Conservation (phyloP, 2,888 invertebrate genomes). For the Xestia ashworthii region DNA sequence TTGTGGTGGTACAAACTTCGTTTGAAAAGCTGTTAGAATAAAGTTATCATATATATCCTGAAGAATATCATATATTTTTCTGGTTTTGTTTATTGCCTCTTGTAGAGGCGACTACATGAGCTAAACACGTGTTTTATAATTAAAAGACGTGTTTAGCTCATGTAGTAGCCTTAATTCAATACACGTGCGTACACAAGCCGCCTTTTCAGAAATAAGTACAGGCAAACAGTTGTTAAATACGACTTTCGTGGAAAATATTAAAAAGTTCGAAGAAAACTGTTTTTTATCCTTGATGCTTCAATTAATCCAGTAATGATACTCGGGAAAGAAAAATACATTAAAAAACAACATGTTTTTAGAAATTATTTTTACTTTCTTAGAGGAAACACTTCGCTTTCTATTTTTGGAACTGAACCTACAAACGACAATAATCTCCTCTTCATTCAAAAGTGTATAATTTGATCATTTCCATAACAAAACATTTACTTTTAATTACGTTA, state of each 20-base stretch:
- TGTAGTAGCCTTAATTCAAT: background rate
- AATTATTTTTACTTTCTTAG: background rate
- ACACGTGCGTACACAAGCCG: background rate
- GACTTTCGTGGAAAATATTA: background rate
- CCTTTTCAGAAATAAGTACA: background rate
- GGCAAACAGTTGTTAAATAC: background rate
- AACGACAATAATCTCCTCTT: too few relatives aligned
- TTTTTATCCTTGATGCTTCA: background rate
- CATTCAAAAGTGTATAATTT: background rate
- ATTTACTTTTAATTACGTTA: background rate
- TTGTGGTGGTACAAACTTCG: too few relatives aligned
- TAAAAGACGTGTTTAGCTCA: too few relatives aligned
- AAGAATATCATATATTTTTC: too few relatives aligned
- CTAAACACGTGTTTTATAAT: too few relatives aligned
- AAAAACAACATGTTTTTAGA: background rate
- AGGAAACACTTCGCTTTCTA: background rate
- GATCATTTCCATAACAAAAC: background rate
- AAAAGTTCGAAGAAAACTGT: background rate
- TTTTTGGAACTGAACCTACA: background rate
- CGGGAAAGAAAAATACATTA: background rate
- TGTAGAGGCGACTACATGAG: too few relatives aligned
- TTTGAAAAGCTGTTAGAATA: too few relatives aligned
- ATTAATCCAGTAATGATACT: background rate
- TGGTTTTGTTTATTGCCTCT: too few relatives aligned
- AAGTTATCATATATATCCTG: too few relatives aligned